A percentile compares a stretch with the other conserved stretches of the same genome.
Evolutionary conservation across 2,113 vertebrate species (phyloP).

Genomic region (Lontra canadensis): DNA sequence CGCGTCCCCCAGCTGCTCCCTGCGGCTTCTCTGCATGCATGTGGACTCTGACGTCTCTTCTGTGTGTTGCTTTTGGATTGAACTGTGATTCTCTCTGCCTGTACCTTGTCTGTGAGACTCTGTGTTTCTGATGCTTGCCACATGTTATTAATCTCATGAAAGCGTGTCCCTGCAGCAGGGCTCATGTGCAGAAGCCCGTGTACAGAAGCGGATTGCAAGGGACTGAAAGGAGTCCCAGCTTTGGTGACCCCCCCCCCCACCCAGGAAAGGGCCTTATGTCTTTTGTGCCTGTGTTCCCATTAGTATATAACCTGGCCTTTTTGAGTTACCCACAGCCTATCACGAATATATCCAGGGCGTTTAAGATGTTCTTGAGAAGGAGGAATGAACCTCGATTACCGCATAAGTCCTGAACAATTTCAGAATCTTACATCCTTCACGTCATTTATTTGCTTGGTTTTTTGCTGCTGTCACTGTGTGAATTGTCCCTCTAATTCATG

Average conservation of each 20-base stretch:
- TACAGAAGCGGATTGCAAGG: conserved; percentile 21
- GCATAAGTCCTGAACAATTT: background rate
- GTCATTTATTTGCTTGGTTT: background rate
- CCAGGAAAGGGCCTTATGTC: background rate
- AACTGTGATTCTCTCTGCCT: conserved; percentile 79
- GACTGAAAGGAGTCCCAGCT: background rate
- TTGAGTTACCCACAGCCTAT: background rate
- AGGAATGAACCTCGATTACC: background rate
- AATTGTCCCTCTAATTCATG: background rate
- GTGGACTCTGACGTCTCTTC: conserved; percentile 79
- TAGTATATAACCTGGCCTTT: background rate
- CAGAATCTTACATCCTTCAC: background rate
- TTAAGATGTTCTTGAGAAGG: conserved; percentile 31
- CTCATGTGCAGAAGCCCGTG: background rate
- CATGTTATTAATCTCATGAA: conserved; percentile 65
- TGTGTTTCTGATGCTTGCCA: conserved; percentile 81
- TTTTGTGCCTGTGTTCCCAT: conserved; percentile 31
- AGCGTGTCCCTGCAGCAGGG: conserved; percentile 52
- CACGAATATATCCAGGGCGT: conserved; percentile 1
- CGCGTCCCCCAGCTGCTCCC: conserved; percentile 80
- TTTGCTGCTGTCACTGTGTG: background rate
- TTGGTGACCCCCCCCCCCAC: background rate
- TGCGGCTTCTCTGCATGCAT: conserved; percentile 83
- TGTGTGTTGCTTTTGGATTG: conserved; percentile 83
- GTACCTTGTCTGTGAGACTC: conserved; percentile 82